Base-by-base conservation (phyloP, 2,797 vertebrate genomes). In the Micromesistius poutassou region DNA sequence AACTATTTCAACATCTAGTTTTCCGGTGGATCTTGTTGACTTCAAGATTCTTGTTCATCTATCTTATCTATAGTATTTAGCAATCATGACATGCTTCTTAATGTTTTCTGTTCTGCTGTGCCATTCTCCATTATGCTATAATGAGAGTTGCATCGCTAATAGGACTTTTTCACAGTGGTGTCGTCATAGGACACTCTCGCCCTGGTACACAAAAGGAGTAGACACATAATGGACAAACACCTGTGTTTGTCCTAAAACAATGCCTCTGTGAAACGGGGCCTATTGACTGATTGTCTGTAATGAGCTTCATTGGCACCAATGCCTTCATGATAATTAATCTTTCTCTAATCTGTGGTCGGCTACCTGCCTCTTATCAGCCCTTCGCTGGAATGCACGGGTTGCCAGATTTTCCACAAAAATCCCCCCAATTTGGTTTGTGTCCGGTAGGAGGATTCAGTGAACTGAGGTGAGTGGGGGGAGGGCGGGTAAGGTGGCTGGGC, bases 311-410 rank as follows among this genome's bases (percentile, higher is more conserved):
- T 25, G 55, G 55, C 55, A 62, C 22, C 50, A 22, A 62, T 22
- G 19, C 50, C 50, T n/a, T 62, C 55, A 25, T 62, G 55, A 62
- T 62, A 22, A 55, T 5, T 55, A 55, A 62, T 2, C 46, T 10
- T 50, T 50, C 46, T 19, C 16, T 22, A 22, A 55, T 55, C 46
- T 22, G 16, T 55, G 33, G 28, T 25, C 2, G 3, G 8, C n/a
- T 30, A 25, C 13, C 73, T 76, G 72, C 22, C 75, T 62, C 70
- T 35, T 28, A 28, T 71, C 55, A 73, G 30, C 30, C 74, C 72
- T 82, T 75, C 74, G 66, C 81, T 68, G 55, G 9, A 70, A 70
- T 70, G 30, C 72, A 73, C 35, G 16, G 19, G 72, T 73, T 31
- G 33, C 31, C 71, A 72, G 71, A 31, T 35, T 9, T 72, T 33